phyloP scores from a whole-genome alignment of 1,140 invertebrate genomes.

The Nasonia longicornis region DNA sequence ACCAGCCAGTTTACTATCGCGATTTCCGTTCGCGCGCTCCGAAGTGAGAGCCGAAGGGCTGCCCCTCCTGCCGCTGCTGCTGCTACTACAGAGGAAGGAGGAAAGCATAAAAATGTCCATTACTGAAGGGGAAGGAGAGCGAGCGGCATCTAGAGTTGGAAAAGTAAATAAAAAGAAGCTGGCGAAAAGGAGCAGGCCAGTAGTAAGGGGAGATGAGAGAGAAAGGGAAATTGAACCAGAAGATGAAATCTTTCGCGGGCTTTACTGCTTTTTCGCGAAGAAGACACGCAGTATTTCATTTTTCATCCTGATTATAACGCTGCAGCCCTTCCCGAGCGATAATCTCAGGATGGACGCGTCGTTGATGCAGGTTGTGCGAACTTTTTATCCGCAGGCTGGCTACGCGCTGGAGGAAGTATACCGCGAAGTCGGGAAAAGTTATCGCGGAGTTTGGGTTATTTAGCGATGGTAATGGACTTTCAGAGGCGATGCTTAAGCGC shows the following conservation, averaged over 20 bases:
- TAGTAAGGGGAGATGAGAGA: background rate
- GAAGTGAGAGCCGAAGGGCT: background rate
- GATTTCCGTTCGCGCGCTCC: conserved; percentile 35
- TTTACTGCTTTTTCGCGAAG: conserved; percentile 27
- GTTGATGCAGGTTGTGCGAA: background rate
- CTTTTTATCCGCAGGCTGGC: background rate
- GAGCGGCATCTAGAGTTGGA: background rate
- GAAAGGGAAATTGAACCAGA: conserved; percentile 36
- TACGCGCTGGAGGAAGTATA: background rate
- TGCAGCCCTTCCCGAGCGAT: background rate
- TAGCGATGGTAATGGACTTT: background rate
- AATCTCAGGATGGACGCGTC: background rate
- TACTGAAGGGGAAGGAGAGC: conserved; percentile 5
- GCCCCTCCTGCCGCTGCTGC: background rate
- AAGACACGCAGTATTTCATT: background rate
- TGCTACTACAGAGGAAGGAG: background rate
- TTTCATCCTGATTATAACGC: background rate
- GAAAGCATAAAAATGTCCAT: conserved; percentile 7
- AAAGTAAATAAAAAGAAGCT: conserved; percentile 22
- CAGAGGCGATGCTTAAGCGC: background rate
- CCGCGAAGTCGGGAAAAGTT: background rate
- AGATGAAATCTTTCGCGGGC: conserved; percentile 28
- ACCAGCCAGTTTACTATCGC: conserved; percentile 36
- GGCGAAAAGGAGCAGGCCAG: background rate
- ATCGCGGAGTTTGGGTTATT: background rate